Percentiles rank a stretch among this genome's conserved stretches.
These are phyloP conservation scores for Rotaria magnacalcarata DNA, from an alignment of 2,888 invertebrate genomes.

Conservation along the genomic window DNA sequence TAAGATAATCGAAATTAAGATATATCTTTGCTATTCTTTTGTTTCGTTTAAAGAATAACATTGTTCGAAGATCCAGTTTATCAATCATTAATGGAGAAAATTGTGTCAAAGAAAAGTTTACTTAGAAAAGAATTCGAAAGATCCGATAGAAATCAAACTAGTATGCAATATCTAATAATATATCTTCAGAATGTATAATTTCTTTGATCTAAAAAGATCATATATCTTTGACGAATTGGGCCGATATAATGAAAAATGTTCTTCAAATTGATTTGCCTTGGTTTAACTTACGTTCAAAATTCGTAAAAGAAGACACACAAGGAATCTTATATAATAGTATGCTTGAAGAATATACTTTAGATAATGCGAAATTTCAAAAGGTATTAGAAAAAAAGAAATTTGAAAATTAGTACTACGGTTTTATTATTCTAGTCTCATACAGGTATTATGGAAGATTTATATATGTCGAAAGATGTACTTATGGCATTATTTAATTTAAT, in stretches of 20 bases:
- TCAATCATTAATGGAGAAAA: slow-evolving; percentile 4
- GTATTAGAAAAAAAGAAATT: background rate
- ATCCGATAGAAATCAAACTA: background rate
- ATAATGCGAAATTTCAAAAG: background rate
- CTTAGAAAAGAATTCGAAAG: slow-evolving; percentile 7
- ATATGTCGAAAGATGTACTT: background rate
- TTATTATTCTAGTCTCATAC: background rate
- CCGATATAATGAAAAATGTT: background rate
- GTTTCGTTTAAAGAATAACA: background rate
- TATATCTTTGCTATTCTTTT: background rate
- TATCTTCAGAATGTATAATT: background rate
- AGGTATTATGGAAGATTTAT: slow-evolving; percentile 24
- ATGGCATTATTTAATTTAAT: background rate
- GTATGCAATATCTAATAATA: background rate
- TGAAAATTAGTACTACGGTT: no score
- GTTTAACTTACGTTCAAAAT: background rate
- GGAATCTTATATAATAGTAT: background rate
- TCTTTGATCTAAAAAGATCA: background rate
- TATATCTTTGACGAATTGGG: background rate
- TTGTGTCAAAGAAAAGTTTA: background rate
- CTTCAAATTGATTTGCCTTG: background rate
- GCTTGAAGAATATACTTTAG: background rate
- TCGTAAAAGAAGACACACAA: background rate
- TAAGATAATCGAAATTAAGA: background rate
- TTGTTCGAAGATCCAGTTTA: slow-evolving; percentile 32